A percentile compares a stretch with the other conserved stretches of the same genome.
phyloP scores from a whole-genome alignment of 2,113 vertebrate species.

The Eonycteris spelaea region DNA sequence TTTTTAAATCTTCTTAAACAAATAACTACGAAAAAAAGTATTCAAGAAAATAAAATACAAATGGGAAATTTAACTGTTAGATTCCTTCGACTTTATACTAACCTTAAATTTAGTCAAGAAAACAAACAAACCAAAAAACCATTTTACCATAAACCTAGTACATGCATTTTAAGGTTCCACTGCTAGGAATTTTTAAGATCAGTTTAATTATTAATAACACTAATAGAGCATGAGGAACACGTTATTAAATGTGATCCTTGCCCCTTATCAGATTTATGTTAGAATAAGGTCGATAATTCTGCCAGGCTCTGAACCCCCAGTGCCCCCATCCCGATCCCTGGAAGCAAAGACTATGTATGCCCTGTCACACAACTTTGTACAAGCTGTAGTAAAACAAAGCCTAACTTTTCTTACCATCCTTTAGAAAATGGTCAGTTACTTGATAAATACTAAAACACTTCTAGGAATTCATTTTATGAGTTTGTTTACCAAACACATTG shows the following conservation, averaged over 20 bases:
- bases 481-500: slow-evolving; percentile 65
- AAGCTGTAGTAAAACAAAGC: slow-evolving; percentile 42
- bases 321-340: not conserved
- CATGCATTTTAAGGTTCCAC: slow-evolving; percentile 47
- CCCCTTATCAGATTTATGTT: not conserved
- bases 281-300: slow-evolving; percentile 51
- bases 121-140: slow-evolving; percentile 31
- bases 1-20: slow-evolving; percentile 75
- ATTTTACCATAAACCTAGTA: slow-evolving; percentile 44
- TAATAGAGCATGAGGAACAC: slow-evolving; percentile 35
- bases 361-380: slow-evolving; percentile 28
- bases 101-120: slow-evolving; percentile 28
- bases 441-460: slow-evolving; percentile 68
- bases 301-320: slow-evolving; percentile 40
- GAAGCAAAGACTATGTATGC: slow-evolving; percentile 45
- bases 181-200: not conserved
- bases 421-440: slow-evolving; percentile 52
- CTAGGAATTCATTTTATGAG: slow-evolving; percentile 43
- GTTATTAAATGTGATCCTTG: slow-evolving; percentile 15
- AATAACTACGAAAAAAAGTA: slow-evolving; percentile 70
- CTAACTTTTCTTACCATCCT: slow-evolving; percentile 42
- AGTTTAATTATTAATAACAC: not conserved
- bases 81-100: slow-evolving; percentile 53
- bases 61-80: slow-evolving; percentile 74
- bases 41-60: slow-evolving; percentile 75